Percentiles rank a stretch among this genome's conserved stretches.
Conservation (phyloP, 1,140 invertebrate genomes). For the Bombus balteatus region DNA sequence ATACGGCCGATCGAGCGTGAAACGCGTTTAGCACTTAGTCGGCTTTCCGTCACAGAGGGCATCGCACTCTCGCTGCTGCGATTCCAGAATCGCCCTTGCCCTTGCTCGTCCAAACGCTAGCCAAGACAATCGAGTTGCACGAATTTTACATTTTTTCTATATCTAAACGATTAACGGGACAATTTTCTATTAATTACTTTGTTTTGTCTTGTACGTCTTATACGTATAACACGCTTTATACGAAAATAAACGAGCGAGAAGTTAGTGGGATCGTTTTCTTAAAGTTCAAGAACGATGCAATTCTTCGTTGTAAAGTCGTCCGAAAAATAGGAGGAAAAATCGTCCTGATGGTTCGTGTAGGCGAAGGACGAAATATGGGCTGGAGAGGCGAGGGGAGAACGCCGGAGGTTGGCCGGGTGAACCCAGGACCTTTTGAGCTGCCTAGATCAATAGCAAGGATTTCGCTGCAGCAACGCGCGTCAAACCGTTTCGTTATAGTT, state of each 20-base stretch:
- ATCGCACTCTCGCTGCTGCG: background rate
- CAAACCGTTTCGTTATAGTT: slow-evolving; percentile 11
- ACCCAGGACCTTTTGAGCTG: slow-evolving; percentile 68
- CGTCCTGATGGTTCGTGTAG: background rate
- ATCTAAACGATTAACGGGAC: background rate
- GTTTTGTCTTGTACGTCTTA: background rate
- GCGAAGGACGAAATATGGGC: slow-evolving; percentile 20
- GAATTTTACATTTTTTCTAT: background rate
- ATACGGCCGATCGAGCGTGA: slow-evolving; percentile 26
- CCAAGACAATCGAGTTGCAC: background rate
- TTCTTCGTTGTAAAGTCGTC: background rate
- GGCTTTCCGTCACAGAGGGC: slow-evolving; percentile 3
- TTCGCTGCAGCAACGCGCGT: slow-evolving; percentile 52
- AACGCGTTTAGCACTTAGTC: slow-evolving; percentile 15
- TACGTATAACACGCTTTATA: rapidly evolving
- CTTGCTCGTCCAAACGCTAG: background rate
- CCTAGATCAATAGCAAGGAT: slow-evolving; percentile 72
- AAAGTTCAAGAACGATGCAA: background rate
- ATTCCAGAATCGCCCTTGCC: slow-evolving; percentile 4
- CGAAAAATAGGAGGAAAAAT: background rate
- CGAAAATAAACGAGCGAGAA: background rate
- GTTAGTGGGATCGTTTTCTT: background rate
- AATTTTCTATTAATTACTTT: background rate
- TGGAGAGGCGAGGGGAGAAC: slow-evolving; percentile 25
- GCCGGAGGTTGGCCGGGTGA: slow-evolving; percentile 63